Percentiles rank a stretch among this genome's conserved stretches.
These are phyloP conservation scores for Lypha dubia DNA, from an alignment of 2,888 invertebrate species.

Conservation along the genomic window DNA sequence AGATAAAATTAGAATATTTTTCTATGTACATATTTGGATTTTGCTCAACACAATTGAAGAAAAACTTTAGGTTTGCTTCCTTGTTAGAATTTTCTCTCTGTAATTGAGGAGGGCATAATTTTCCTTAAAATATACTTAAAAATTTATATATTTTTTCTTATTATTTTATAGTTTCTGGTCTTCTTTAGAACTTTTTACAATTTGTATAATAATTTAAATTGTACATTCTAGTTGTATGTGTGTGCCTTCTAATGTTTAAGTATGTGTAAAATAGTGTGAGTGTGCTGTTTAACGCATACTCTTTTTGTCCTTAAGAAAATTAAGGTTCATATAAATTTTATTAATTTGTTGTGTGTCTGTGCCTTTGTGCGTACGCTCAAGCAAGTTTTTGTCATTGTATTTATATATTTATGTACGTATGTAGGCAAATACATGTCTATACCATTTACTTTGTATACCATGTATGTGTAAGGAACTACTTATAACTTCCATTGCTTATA, in stretches of 20 bases:
- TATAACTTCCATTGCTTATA: slow-evolving; percentile 12
- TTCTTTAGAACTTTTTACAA: slow-evolving; percentile 20
- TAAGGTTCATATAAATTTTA: slow-evolving; percentile 53
- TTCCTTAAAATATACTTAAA: slow-evolving; percentile 23
- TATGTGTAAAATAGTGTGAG: neutral
- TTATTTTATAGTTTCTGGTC: neutral
- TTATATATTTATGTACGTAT: slow-evolving; percentile 6
- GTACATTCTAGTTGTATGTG: neutral
- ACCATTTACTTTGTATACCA: neutral
- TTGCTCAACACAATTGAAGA: neutral
- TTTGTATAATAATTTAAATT: slow-evolving; percentile 27
- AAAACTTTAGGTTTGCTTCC: neutral
- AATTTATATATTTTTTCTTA: slow-evolving; percentile 1
- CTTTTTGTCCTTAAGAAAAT: slow-evolving; percentile 50
- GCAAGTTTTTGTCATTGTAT: slow-evolving; percentile 13
- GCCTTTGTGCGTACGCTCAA: slow-evolving; percentile 1
- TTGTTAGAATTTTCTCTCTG: neutral
- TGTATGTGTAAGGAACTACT: neutral
- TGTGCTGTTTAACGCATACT: slow-evolving; percentile 38
- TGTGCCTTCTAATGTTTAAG: neutral
- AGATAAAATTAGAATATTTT: slow-evolving; percentile 50
- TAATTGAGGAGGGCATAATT: neutral
- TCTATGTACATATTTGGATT: slow-evolving; percentile 18
- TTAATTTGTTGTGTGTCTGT: slow-evolving; percentile 10
- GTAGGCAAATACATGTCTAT: neutral